Evolutionary conservation across 2,888 invertebrate genomes (phyloP), one percentile per base, ranked within the genome.

Genomic region (Latrodectus hesperus): DNA sequence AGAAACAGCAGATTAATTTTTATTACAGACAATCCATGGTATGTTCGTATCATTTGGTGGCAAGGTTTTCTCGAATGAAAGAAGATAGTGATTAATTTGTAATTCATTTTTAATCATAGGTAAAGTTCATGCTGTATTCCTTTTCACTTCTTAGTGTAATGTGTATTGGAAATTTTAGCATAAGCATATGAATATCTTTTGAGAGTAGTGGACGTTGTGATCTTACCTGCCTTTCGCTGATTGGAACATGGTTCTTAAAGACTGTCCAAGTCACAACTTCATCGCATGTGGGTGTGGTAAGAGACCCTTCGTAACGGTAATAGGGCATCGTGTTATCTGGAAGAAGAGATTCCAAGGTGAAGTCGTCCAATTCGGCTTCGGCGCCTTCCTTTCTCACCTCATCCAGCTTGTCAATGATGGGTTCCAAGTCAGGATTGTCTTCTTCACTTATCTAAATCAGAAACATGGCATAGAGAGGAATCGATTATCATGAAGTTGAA

Each of bases 201-300:
- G 38, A 38, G 22, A 22, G 22, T 38, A 38, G 38, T 38, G 4
- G 38, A 38, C 4, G 38, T 4, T 6, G 4, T 38, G 6, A 60
- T 22, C 12, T 26, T 73, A 88, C 89, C 89, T 89, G 89, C 71
- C 72, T 84, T 17, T 84, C 84, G 38, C 87, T 88, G 60, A 89
- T 89, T 6, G 73, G 64, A 16, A 81, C 81, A 6, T n/a, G 65
- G 51, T 89, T 77, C 16, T 73, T 77, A 22, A 89, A 89, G 49
- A 89, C 68, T n/a, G 88, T 88, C 89, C 89, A 89, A 4, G 73
- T 80, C 4, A 89, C 89, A 17, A 76, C 71, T 80, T 89, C 89
- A 68, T 52, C 60, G 72, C 89, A 89, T 49, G 84, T 81, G 3
- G 89, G 89, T 0, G 89, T 89, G 14, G 89, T 89, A 12, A 89